These are phyloP conservation scores for Psittacula derbiana DNA, from an alignment of 2,797 vertebrate species.

Conservation along the genomic window DNA sequence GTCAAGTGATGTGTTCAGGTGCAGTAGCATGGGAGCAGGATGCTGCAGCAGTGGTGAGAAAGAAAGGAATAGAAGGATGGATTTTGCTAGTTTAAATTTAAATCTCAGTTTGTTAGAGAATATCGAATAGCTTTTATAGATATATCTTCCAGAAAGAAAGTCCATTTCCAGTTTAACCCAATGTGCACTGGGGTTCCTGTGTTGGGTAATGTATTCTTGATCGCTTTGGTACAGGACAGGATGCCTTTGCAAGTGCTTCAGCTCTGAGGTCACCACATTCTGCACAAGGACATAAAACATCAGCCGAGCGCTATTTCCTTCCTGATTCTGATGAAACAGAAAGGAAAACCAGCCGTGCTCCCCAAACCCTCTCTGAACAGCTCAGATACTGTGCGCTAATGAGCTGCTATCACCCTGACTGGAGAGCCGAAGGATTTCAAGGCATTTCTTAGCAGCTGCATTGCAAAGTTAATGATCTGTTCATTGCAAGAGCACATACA, in stretches of 20 bases:
- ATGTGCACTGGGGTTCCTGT: neutral
- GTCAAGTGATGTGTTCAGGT: neutral
- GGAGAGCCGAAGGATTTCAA: constrained; percentile 16
- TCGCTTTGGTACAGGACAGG: neutral
- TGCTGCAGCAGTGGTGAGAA: neutral
- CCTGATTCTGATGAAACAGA: neutral
- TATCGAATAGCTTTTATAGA: neutral
- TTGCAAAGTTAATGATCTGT: constrained; percentile 31
- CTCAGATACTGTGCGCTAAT: neutral
- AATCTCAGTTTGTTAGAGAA: neutral
- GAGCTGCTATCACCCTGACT: constrained; percentile 34
- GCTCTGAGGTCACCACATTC: neutral
- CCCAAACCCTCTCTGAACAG: neutral
- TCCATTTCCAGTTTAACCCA: neutral
- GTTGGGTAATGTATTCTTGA: neutral
- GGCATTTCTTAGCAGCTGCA: constrained; percentile 11
- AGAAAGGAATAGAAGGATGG: neutral
- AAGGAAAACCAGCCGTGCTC: constrained; percentile 5
- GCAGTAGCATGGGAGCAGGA: neutral
- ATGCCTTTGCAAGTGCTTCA: neutral
- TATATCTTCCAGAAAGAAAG: neutral
- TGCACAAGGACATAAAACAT: neutral
- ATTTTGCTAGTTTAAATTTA: neutral
- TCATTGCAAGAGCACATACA: neutral
- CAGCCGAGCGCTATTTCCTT: neutral